Evolutionary conservation across 2,797 vertebrate species (phyloP).

Genomic region (Ptychobarbus kaznakovi): DNA sequence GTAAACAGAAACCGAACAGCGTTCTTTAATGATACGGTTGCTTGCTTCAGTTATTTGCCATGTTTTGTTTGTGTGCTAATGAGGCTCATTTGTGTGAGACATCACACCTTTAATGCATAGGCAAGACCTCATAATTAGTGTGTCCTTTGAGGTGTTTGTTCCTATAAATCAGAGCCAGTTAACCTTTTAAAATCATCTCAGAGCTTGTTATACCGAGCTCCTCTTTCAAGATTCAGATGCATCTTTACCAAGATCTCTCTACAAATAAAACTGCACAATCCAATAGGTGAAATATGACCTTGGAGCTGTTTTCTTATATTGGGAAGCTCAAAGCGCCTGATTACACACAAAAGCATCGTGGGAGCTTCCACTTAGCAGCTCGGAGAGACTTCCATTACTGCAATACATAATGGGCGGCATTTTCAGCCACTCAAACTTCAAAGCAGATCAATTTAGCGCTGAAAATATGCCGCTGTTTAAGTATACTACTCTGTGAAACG

Average conservation of each 20-base stretch:
- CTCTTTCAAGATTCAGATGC: neutral
- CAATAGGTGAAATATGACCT: conserved; percentile 30
- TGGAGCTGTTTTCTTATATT: conserved; percentile 3
- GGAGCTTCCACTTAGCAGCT: conserved; percentile 33
- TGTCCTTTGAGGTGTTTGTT: neutral
- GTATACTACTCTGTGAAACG: conserved; percentile 27
- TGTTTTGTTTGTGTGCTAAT: neutral
- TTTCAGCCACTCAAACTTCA: conserved; percentile 48
- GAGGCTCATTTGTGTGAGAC: conserved; percentile 11
- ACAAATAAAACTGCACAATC: neutral
- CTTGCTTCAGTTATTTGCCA: conserved; percentile 18
- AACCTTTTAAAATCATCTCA: conserved; percentile 20
- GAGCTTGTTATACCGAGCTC: neutral
- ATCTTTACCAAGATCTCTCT: neutral
- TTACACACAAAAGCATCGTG: conserved; percentile 24
- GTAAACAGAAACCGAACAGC: conserved; percentile 1
- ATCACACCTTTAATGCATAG: conserved; percentile 11
- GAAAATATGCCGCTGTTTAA: conserved; percentile 54
- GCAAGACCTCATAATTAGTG: neutral
- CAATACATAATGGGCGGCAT: conserved; percentile 22
- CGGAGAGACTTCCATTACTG: conserved; percentile 41
- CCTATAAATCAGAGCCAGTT: conserved; percentile 11
- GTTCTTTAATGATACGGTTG: neutral
- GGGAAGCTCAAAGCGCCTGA: conserved; percentile 9
- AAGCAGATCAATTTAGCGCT: conserved; percentile 38